These are phyloP conservation scores for Lacanobia oleracea DNA, from an alignment of 2,888 invertebrate species.

Conservation along the genomic window DNA sequence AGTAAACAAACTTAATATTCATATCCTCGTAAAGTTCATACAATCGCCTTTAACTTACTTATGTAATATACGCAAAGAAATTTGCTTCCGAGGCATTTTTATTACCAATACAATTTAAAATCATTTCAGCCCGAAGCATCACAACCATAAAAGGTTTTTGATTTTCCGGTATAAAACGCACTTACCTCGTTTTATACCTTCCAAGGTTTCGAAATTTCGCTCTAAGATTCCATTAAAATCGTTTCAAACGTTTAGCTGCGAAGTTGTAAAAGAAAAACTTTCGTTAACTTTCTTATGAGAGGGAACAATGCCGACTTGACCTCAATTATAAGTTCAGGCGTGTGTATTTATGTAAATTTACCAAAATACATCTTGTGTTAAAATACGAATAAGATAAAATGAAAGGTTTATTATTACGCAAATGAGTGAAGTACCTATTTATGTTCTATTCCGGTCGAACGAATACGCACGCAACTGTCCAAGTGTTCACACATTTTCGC, in stretches of 20 bases:
- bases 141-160: slow-evolving; percentile 11
- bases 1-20: slow-evolving; percentile 32
- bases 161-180: slow-evolving; percentile 7
- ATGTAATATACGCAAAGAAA: neutral
- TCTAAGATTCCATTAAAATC: slow-evolving; percentile 25
- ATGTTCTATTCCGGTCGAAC: neutral
- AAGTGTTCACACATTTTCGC: slow-evolving; percentile 1
- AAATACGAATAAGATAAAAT: neutral
- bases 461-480: neutral
- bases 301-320: slow-evolving; percentile 15
- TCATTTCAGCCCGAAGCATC: neutral
- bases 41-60: neutral
- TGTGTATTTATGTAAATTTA: neutral
- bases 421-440: neutral
- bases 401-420: neutral
- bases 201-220: neutral
- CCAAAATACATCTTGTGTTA: neutral
- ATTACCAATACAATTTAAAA: slow-evolving; percentile 8
- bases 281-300: slow-evolving; percentile 17
- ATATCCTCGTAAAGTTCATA: slow-evolving; percentile 5
- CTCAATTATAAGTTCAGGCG: neutral
- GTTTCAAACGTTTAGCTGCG: slow-evolving; percentile 20
- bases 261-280: slow-evolving; percentile 22
- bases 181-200: slow-evolving; percentile 10
- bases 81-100: neutral